phyloP scores from a whole-genome alignment of 2,888 invertebrate genomes.

The Eulithis testata region DNA sequence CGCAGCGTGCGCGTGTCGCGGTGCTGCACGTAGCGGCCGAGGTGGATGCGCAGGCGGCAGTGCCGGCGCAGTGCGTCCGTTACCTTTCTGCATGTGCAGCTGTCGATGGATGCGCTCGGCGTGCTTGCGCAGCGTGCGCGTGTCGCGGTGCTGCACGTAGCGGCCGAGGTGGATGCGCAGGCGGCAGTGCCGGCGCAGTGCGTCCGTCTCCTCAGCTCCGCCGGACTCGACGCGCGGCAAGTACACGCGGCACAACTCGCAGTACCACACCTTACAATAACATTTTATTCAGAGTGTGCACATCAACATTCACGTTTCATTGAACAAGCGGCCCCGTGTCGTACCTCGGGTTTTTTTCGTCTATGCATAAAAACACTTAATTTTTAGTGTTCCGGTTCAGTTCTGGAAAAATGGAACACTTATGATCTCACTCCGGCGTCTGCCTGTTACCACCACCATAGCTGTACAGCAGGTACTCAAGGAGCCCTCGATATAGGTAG shows the following conservation, averaged over 20 bases:
- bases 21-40: conserved; percentile 90
- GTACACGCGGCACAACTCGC: conserved; percentile 91
- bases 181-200: conserved; percentile 89
- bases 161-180: conserved; percentile 90
- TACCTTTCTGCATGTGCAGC: conserved; percentile 78
- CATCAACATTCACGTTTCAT: no score
- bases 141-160: conserved; percentile 91
- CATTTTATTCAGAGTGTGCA: background rate
- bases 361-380: no score
- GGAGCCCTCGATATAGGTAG: no score
- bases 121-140: conserved; percentile 88
- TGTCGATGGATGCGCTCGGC: conserved; percentile 88
- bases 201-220: conserved; percentile 82
- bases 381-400: no score
- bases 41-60: conserved; percentile 90
- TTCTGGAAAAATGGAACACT: no score
- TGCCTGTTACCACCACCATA: no score
- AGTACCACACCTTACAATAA: conserved; percentile 84
- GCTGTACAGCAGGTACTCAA: no score
- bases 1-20: conserved; percentile 91
- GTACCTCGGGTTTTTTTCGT: no score
- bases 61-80: no score
- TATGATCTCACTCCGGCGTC: no score
- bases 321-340: no score
- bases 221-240: conserved; percentile 84